Evolutionary conservation across 2,797 vertebrate species (phyloP), one percentile per base, ranked within the genome.

Genomic region (Anguilla anguilla): DNA sequence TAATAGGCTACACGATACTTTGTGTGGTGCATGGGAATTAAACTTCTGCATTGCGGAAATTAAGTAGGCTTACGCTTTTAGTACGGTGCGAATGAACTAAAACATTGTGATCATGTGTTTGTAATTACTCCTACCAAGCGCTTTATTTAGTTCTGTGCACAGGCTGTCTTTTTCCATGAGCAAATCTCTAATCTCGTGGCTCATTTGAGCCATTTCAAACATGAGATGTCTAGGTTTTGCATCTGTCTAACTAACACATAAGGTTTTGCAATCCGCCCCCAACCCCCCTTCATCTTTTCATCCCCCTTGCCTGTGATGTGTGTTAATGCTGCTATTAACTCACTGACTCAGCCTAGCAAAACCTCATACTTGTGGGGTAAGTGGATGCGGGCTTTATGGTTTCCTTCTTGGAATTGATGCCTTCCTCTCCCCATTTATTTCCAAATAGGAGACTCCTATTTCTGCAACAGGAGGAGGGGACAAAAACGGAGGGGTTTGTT

Each of bases 371-470:
- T 49, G 6, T 25, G 28, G 28, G 55, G 46, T 35, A 59, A 85
- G 84, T 31, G 28, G 15, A 22, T 64, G 57, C 28, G 11, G 22
- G 84, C 83, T 59, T 17, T 61, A 55, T 61, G 61, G 19, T 61
- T 85, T 72, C 43, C 28, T n/a, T 53, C 85, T 86, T 69, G 85
- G 85, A 86, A 72, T 28, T 25, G 35, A 72, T 67, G 25, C 25
- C 64, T 46, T 86, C 2, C 15, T 10, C 9, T 72, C 9, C 35
- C 64, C 51, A 67, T 69, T 86, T 49, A 51, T 13, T 53, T 7
- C 11, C 35, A 64, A 25, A 35, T 35, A 35, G 35, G 35, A 35
- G 35, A 35, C 35, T 35, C 35, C 35, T 35, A 35, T 57, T 3
- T 1, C 6, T 53, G 55, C n/a, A 67, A 17, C 6, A 22, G 28